These are phyloP conservation scores for Strix aluco DNA, from an alignment of 2,113 vertebrate genomes.

Conservation along the genomic window DNA sequence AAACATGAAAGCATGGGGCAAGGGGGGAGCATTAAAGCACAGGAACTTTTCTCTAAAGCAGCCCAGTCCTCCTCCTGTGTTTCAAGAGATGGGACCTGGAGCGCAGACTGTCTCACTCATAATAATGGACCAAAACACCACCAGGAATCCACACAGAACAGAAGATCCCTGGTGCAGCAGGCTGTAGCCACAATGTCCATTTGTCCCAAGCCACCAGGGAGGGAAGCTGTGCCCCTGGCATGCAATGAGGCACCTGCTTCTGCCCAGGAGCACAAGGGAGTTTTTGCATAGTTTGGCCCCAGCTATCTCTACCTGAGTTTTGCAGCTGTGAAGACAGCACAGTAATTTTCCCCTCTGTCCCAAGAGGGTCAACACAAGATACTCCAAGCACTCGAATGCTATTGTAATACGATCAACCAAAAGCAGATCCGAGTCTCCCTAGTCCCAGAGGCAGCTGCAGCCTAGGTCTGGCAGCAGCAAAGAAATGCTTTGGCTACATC, in stretches of 20 bases:
- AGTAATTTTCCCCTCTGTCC: not conserved
- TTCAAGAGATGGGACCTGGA: not conserved
- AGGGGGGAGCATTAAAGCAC: not conserved
- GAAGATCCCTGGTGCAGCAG: not conserved
- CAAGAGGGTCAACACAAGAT: not conserved
- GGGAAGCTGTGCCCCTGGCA: not conserved
- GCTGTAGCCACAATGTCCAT: not conserved
- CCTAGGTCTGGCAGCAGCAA: not conserved
- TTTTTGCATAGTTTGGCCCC: not conserved
- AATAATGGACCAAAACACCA: not conserved
- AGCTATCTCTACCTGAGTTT: not conserved
- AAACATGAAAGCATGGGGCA: not conserved
- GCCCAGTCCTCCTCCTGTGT: not conserved
- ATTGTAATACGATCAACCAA: not conserved
- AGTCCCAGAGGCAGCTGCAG: not conserved
- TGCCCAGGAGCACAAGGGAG: not conserved
- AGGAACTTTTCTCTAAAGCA: not conserved
- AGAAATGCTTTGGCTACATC: not conserved
- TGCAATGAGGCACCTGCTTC: rapidly evolving
- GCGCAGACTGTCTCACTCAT: not conserved
- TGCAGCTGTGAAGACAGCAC: not conserved
- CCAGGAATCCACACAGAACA: not conserved
- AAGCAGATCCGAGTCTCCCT: not conserved
- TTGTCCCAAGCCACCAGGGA: not conserved
- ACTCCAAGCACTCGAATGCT: not conserved